phyloP scores from a whole-genome alignment of 1,140 invertebrate species.

The Drosophila chauvacae region DNA sequence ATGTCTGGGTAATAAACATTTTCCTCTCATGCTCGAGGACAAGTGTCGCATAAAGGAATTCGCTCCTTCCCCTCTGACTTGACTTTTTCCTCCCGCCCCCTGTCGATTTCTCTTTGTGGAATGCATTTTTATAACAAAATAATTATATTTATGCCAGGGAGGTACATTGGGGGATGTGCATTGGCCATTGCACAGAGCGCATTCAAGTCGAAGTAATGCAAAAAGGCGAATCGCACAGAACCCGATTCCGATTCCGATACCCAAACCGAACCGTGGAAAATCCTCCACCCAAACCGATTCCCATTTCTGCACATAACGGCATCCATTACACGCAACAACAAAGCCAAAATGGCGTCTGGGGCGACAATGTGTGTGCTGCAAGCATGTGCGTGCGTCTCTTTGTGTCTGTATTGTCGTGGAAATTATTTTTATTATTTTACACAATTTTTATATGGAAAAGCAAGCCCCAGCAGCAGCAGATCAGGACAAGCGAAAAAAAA shows the following conservation, averaged over 20 bases:
- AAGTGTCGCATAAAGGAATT: conserved; percentile 49
- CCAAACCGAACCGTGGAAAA: background rate
- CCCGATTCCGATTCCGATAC: conserved; percentile 15
- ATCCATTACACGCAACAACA: conserved; percentile 78
- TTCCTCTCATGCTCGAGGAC: conserved; percentile 37
- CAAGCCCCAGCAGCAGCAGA: background rate
- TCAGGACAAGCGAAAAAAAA: conserved; percentile 58
- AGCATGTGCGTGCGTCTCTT: conserved; percentile 14
- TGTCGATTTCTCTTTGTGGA: conserved; percentile 32
- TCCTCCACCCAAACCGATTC: conserved; percentile 26
- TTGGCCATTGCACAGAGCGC: conserved; percentile 52
- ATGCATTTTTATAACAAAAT: conserved; percentile 80
- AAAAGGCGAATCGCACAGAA: conserved; percentile 38
- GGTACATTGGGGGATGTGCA: conserved; percentile 11
- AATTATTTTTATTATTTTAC: conserved; percentile 82
- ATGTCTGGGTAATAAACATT: conserved; percentile 50
- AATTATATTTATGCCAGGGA: conserved; percentile 74
- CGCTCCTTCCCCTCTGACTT: background rate
- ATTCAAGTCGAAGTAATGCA: conserved; percentile 73
- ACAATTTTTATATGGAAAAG: conserved; percentile 72
- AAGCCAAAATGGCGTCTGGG: conserved; percentile 71
- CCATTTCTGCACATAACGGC: conserved; percentile 60
- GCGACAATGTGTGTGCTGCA: conserved; percentile 54
- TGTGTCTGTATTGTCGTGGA: conserved; percentile 49
- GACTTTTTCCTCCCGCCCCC: background rate